phyloP scores from a whole-genome alignment of 2,113 vertebrate genomes.

The Macaca mulatta region DNA sequence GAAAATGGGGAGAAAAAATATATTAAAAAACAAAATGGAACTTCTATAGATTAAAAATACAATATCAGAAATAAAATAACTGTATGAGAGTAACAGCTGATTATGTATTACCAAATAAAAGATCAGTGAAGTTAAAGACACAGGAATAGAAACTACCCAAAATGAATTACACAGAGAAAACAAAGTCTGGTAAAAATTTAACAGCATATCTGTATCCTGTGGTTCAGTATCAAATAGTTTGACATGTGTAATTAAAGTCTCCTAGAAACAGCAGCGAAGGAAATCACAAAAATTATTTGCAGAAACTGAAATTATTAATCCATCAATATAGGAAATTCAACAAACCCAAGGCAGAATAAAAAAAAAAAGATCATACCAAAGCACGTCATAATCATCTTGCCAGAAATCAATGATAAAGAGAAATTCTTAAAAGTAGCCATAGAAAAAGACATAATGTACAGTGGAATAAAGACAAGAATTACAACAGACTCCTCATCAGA shows the following conservation, averaged over 20 bases:
- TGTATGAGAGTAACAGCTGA: neutral
- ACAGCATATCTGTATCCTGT: neutral
- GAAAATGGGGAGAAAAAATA: neutral
- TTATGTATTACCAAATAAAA: neutral
- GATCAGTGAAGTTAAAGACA: neutral
- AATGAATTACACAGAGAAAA: neutral
- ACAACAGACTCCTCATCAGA: neutral
- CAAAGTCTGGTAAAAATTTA: neutral
- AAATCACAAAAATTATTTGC: neutral
- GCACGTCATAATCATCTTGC: neutral
- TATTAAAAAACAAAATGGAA: neutral
- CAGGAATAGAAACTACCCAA: neutral
- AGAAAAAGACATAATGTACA: neutral
- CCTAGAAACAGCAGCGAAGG: neutral
- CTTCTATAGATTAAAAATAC: neutral
- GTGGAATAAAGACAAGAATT: neutral
- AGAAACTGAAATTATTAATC: neutral
- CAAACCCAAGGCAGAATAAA: neutral
- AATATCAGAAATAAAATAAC: neutral
- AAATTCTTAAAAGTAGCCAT: neutral
- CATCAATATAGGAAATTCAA: neutral
- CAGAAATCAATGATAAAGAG: neutral
- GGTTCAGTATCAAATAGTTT: neutral
- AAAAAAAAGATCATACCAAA: neutral
- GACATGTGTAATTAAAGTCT: neutral